Evolutionary conservation across 2,888 invertebrate species (phyloP), one percentile per base, ranked within the genome.

Genomic region (Tetheella fluctuosa): DNA sequence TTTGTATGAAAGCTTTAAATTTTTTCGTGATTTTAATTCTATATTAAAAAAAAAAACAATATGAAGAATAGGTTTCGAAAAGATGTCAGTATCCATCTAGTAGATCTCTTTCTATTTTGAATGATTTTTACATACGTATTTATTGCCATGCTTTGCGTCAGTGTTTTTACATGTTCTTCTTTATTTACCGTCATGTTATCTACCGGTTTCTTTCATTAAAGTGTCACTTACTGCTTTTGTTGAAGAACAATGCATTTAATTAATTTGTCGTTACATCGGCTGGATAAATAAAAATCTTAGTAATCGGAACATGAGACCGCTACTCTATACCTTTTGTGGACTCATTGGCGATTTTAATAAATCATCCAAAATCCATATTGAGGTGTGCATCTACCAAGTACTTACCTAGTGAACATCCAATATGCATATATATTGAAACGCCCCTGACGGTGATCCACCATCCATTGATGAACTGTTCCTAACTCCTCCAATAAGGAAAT

Each of bases 301-400:
- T 68, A 79, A 80, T 78, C 71, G 80, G 77, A 84, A 85, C 79
- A 76, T 75, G 81, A 86, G 73, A 71, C 69, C 63, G 75, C 74
- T 74, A 85, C 79, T 84, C 73, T 76, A 68, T 71, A 71, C 71
- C 72, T 69, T 66, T 69, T 63, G 57, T 28, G 64, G 69, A 80
- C 80, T 77, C 34, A 34, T 34, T 7, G 7, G 34, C 34, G 10
- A 12, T 17, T 48, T 8, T 17, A 48, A 48, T 17, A 48, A 48
- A 48, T 48, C 34, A 34, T 34, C 13, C 2, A 48, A 10, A 48
- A 48, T 20, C 17, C 42, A 48, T 8, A 48, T 20, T 15, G 1
- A 2, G 30, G 30, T 39, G n/a, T 8, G n/a, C n/a, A 39, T 1
- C 5, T 34, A 34, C 2, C 1, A 2, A 34, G 2, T n/a, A 37